Percentiles rank a stretch among this genome's conserved stretches.
Conservation (phyloP, 2,888 invertebrate genomes). For the Phalera bucephala region DNA sequence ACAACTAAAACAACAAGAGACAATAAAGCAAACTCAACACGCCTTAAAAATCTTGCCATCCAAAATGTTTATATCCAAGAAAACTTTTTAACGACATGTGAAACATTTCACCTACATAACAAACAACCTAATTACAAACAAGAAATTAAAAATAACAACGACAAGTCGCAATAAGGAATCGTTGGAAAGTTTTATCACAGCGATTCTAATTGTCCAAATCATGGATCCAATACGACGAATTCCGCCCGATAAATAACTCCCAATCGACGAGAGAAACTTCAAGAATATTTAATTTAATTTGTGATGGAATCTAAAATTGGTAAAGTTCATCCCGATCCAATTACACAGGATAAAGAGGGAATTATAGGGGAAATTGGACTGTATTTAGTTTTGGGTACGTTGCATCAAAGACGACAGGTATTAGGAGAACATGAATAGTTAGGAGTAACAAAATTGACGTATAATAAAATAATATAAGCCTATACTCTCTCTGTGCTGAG, state of each 20-base stretch:
- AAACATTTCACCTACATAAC: too few relatives aligned
- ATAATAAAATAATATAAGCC: too few relatives aligned
- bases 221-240: constrained; percentile 9
- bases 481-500: too few relatives aligned
- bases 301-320: constrained; percentile 13
- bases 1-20: too few relatives aligned
- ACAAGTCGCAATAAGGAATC: constrained; percentile 1
- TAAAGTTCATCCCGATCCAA: constrained; percentile 27
- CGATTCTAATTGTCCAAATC: constrained; percentile 10
- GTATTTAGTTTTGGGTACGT: background rate
- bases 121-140: background rate
- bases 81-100: too few relatives aligned
- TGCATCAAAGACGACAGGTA: background rate
- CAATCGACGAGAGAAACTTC: constrained; percentile 20
- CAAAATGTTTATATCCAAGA: too few relatives aligned
- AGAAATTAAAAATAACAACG: constrained; percentile 4
- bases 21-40: too few relatives aligned
- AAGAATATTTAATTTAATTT: constrained; percentile 34
- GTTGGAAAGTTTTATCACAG: constrained; percentile 3
- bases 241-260: constrained; percentile 20
- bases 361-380: constrained; percentile 17
- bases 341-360: constrained; percentile 25
- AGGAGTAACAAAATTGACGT: too few relatives aligned
- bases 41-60: too few relatives aligned
- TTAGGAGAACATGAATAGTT: background rate